phyloP scores from a whole-genome alignment of 2,113 vertebrate species.

The Hyla sarda region DNA sequence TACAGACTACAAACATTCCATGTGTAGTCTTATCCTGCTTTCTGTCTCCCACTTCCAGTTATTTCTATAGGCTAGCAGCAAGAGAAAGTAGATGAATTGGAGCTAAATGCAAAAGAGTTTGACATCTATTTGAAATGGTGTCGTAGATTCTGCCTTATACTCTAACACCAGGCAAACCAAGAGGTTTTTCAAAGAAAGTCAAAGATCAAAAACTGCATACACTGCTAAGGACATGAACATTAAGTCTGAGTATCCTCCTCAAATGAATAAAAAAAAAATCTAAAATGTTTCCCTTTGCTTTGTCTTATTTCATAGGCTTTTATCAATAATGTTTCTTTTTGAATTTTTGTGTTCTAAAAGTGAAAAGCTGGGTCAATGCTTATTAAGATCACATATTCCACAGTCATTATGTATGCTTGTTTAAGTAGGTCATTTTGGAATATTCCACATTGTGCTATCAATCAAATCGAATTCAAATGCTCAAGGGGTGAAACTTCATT shows the following conservation, averaged over 20 bases:
- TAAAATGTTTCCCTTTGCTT: background rate
- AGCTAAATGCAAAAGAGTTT: no score
- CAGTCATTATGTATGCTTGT: conserved; percentile 53
- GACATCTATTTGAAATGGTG: background rate
- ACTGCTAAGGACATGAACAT: background rate
- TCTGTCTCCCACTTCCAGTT: no score
- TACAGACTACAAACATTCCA: no score
- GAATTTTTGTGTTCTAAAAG: conserved; percentile 25
- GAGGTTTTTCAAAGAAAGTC: background rate
- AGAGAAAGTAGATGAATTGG: no score
- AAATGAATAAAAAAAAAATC: background rate
- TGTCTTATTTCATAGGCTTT: background rate
- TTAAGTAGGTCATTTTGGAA: conserved; percentile 56
- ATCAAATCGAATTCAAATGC: conserved; percentile 52
- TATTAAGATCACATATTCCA: conserved; percentile 48
- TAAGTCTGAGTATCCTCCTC: background rate
- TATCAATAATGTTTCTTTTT: conserved; percentile 27
- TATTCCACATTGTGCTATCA: conserved; percentile 54
- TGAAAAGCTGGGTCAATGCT: conserved; percentile 45
- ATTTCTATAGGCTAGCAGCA: no score
- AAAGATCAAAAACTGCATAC: background rate
- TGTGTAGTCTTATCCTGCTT: no score
- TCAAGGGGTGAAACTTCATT: conserved; percentile 44
- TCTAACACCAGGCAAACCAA: background rate
- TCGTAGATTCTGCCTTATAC: background rate